phyloP scores from a whole-genome alignment of 1,140 invertebrate genomes.

The Drosophila oshimai region DNA sequence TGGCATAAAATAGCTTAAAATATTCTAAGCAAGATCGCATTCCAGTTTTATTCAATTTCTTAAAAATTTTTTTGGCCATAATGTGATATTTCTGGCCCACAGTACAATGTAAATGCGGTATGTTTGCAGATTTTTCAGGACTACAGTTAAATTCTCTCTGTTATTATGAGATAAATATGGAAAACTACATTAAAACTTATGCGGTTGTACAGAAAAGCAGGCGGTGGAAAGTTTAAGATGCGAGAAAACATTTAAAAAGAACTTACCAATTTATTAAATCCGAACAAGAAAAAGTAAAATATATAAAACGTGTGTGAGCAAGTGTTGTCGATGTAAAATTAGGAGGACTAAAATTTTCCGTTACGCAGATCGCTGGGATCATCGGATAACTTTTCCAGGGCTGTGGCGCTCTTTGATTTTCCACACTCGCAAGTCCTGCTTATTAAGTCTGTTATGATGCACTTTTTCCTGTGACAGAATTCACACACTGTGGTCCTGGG shows the following conservation, averaged over 20 bases:
- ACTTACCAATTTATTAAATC: constrained; percentile 46
- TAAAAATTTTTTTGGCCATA: too few species aligned
- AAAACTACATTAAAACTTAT: constrained; percentile 80
- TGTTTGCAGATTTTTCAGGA: constrained; percentile 30
- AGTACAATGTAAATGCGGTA: constrained; percentile 42
- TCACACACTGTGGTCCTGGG: background rate
- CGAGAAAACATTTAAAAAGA: constrained; percentile 12
- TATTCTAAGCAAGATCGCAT: too few species aligned
- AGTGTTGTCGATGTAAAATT: background rate
- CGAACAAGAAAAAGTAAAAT: constrained; percentile 8
- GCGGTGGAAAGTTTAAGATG: background rate
- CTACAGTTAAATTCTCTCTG: constrained; percentile 47
- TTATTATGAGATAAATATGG: constrained; percentile 78
- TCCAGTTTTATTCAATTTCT: too few species aligned
- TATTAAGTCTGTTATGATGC: background rate
- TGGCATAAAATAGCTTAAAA: too few species aligned
- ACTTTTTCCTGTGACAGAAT: background rate
- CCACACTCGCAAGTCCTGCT: too few species aligned
- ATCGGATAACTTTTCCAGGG: background rate
- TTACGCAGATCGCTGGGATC: background rate
- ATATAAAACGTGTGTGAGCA: constrained; percentile 1
- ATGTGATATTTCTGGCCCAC: too few species aligned
- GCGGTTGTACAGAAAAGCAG: constrained; percentile 55
- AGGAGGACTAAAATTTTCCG: background rate
- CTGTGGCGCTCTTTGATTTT: background rate